Conservation (phyloP, 2,888 invertebrate species). For the Apeira syringaria region DNA sequence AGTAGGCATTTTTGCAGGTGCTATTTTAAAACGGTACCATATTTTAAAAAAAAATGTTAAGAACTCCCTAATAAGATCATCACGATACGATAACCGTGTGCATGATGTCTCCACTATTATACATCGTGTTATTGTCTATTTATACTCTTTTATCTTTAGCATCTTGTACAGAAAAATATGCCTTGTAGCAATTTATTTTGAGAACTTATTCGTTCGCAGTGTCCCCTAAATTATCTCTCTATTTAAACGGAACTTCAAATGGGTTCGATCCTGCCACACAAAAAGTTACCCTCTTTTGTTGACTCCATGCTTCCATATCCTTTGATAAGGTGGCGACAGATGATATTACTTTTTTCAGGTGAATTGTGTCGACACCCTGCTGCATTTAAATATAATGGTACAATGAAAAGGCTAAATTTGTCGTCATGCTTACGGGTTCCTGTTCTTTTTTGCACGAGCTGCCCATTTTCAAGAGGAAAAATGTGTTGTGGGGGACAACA, state of each 20-base stretch:
- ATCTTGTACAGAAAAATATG: constrained; percentile 34
- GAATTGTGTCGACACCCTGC: constrained; percentile 53
- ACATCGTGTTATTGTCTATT: constrained; percentile 58
- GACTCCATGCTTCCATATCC: constrained; percentile 37
- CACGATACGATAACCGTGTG: constrained; percentile 46
- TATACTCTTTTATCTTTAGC: too few species aligned
- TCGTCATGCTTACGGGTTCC: constrained; percentile 47
- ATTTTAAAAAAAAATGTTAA: constrained; percentile 39
- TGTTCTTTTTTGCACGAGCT: constrained; percentile 33
- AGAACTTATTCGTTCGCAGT: constrained; percentile 34
- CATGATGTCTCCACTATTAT: constrained; percentile 55
- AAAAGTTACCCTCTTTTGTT: constrained; percentile 37
- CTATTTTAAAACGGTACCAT: constrained; percentile 18
- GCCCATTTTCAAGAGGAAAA: too few species aligned
- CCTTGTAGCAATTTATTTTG: constrained; percentile 35
- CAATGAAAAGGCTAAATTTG: constrained; percentile 65
- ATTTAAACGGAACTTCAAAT: constrained; percentile 56
- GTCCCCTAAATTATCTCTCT: constrained; percentile 55
- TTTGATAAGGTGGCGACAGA: constrained; percentile 40
- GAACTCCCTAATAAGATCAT: constrained; percentile 36
- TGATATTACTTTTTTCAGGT: constrained; percentile 57
- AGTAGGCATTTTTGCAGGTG: constrained; percentile 22
- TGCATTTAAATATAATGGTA: constrained; percentile 69
- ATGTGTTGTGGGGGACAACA: constrained; percentile 38
- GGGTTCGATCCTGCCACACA: constrained; percentile 28